phyloP scores from a whole-genome alignment of 2,113 vertebrate genomes.

The Ictalurus punctatus region DNA sequence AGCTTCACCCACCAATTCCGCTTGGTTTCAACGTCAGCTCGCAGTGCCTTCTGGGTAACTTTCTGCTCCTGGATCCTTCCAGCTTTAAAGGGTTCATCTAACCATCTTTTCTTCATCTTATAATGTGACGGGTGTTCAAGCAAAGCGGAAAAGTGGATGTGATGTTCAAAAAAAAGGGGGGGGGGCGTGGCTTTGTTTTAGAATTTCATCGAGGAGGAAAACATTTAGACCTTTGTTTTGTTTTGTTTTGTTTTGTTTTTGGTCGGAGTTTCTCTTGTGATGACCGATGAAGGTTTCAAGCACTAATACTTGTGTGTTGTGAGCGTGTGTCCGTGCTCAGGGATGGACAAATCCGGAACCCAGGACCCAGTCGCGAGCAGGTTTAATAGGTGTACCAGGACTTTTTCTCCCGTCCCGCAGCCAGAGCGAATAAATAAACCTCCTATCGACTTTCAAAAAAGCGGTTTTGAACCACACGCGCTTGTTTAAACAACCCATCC shows the following conservation, averaged over 20 bases:
- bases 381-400: not conserved
- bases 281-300: not conserved
- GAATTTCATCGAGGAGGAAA: not conserved
- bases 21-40: not conserved
- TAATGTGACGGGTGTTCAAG: not conserved
- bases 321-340: not conserved
- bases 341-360: not conserved
- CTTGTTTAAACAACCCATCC: not conserved
- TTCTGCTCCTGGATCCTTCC: not conserved
- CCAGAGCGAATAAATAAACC: not conserved
- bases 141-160: not conserved
- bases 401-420: not conserved
- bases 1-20: not conserved
- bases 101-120: not conserved
- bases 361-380: not conserved
- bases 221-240: not conserved
- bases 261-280: not conserved
- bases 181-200: not conserved
- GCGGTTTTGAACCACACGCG: not conserved
- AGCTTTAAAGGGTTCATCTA: not conserved
- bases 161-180: not conserved
- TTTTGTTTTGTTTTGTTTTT: too few species aligned
- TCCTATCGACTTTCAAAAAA: not conserved
- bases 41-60: not conserved
- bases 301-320: not conserved